Conservation (phyloP, 2,797 vertebrate species). For the Garrulus glandarius region DNA sequence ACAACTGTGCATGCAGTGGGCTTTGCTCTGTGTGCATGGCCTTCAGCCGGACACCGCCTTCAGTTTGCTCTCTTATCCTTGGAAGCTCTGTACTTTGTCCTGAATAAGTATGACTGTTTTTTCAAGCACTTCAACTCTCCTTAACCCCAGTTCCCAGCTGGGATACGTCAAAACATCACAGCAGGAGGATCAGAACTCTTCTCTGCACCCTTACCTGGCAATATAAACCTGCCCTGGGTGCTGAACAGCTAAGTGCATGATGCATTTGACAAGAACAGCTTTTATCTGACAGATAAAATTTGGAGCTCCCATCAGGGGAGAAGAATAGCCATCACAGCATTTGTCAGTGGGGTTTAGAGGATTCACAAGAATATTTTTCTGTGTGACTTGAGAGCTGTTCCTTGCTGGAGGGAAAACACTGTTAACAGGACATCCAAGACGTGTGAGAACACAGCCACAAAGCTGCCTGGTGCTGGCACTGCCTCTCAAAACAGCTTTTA, state of each 20-base stretch:
- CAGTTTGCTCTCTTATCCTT: not conserved
- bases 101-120: not conserved
- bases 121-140: not conserved
- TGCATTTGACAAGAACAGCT: not conserved
- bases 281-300: not conserved
- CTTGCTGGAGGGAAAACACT: not conserved
- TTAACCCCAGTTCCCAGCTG: not conserved
- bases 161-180: not conserved
- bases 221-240: not conserved
- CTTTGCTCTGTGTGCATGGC: not conserved
- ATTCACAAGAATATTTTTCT: not conserved
- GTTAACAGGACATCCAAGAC: not conserved
- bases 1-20: rapidly evolving
- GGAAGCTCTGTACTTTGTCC: not conserved
- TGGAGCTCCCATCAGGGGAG: not conserved
- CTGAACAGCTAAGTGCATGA: not conserved
- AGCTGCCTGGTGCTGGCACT: not conserved
- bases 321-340: not conserved
- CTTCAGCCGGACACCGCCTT: not conserved
- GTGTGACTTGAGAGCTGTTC: not conserved
- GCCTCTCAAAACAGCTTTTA: not conserved
- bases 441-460: not conserved
- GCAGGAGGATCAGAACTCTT: not conserved
- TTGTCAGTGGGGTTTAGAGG: not conserved
- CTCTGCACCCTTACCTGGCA: not conserved